Evolutionary conservation across 2,888 invertebrate genomes (phyloP), one percentile per base, ranked within the genome.

Genomic region (Atethmia centrago): DNA sequence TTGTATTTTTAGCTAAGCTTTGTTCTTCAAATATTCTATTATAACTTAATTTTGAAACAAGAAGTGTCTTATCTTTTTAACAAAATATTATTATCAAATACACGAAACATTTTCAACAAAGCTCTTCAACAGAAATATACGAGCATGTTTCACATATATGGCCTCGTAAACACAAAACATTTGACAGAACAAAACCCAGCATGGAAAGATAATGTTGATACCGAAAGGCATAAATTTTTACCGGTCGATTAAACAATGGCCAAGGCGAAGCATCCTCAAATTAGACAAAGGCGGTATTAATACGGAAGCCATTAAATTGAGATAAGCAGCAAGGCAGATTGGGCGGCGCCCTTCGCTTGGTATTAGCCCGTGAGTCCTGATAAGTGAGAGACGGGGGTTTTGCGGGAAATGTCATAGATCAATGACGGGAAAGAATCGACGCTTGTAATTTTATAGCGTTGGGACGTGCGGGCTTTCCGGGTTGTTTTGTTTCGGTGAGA

Each of bases 251-350:
- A 91, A 94, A 93, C 95, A 95, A 93, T 92, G 88, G 91, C 91
- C 90, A 84, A 87, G 86, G 88, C 90, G 86, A 89, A 91, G 92
- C 89, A 93, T 91, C 92, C 93, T 92, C 90, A 94, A 96, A 95
- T 95, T 95, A 95, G 95, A 95, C 95, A 95, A 96, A 95, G 93
- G 92, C 95, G 93, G 96, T 93, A 95, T 95, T 95, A 95, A 95
- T 95, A 94, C 95, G 94, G 94, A 95, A 95, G 93, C 95, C 95
- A 96, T 96, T 96, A 96, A 95, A 95, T 95, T 94, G 95, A 95
- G 95, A 96, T 96, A 96, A 96, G 95, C 94, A 92, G 89, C 87
- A 88, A 91, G 93, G 95, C 95, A 95, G 95, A 95, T 95, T 95
- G 95, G 95, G 95, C 91, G 93, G 91, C 92, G 93, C 95, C 96